Conservation (phyloP, 2,113 vertebrate species). For the Heteronetta atricapilla region DNA sequence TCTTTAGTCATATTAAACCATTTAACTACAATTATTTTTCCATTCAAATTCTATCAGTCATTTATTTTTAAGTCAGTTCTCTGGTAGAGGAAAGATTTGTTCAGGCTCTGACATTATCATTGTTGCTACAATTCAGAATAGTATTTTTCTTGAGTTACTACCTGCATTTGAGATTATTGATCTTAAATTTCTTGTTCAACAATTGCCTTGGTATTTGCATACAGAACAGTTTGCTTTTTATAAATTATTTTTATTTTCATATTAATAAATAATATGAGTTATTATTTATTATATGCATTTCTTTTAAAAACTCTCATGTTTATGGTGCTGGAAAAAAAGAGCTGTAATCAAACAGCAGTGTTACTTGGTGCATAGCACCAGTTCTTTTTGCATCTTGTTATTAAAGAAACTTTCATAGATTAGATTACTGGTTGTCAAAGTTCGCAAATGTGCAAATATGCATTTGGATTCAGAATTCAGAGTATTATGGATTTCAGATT, state of each 20-base stretch:
- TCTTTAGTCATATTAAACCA: background rate
- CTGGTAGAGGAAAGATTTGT: background rate
- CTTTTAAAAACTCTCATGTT: background rate
- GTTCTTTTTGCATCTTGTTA: background rate
- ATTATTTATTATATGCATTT: no score
- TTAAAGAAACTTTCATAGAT: background rate
- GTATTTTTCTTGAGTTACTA: background rate
- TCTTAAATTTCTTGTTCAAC: background rate
- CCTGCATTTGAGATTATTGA: background rate
- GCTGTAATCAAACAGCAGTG: background rate
- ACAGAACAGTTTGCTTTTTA: background rate
- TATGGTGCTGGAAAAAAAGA: background rate
- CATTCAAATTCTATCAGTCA: background rate
- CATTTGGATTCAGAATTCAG: background rate
- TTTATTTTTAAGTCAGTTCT: background rate
- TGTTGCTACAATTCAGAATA: background rate
- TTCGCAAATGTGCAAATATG: background rate
- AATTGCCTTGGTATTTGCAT: background rate
- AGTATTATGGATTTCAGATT: background rate
- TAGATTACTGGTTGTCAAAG: background rate
- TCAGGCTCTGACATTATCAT: background rate
- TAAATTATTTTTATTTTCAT: background rate
- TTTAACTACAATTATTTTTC: constrained; percentile 24
- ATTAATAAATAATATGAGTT: no score
- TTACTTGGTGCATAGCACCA: background rate